Conservation (phyloP, 2,797 vertebrate species). For the Sus cebifrons region DNA sequence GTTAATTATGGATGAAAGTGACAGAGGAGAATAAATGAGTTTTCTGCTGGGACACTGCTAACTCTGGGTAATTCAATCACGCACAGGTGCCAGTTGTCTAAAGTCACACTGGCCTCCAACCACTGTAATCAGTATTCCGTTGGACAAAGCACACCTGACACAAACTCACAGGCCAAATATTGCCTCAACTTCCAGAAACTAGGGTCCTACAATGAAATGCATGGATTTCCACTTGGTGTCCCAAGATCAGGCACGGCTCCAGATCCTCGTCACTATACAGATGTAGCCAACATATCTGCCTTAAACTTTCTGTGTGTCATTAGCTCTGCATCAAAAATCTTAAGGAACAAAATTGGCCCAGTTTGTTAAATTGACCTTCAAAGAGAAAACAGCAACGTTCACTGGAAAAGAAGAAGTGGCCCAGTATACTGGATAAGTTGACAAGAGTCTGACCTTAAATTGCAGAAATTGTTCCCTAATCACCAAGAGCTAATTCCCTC, state of each 20-base stretch:
- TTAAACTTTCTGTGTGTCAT: not conserved
- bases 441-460: conserved; percentile 43
- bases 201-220: not conserved
- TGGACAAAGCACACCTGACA: not conserved
- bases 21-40: not conserved
- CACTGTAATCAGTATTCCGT: not conserved
- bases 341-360: not conserved
- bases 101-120: conserved; percentile 22
- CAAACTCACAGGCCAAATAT: not conserved
- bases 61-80: not conserved
- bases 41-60: not conserved
- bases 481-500: conserved; percentile 54
- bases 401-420: conserved; percentile 50
- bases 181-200: not conserved
- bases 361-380: conserved; percentile 32
- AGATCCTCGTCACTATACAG: not conserved
- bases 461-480: conserved; percentile 57
- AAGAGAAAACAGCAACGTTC: not conserved
- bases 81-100: not conserved
- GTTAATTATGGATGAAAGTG: conserved; percentile 13
- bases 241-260: not conserved
- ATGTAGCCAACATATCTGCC: not conserved
- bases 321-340: conserved; percentile 19
- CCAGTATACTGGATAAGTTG: not conserved
- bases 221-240: not conserved